A percentile compares a stretch with the other conserved stretches of the same genome.
These are phyloP conservation scores for Lepidothrix coronata DNA, from an alignment of 2,113 vertebrate genomes.

Conservation along the genomic window DNA sequence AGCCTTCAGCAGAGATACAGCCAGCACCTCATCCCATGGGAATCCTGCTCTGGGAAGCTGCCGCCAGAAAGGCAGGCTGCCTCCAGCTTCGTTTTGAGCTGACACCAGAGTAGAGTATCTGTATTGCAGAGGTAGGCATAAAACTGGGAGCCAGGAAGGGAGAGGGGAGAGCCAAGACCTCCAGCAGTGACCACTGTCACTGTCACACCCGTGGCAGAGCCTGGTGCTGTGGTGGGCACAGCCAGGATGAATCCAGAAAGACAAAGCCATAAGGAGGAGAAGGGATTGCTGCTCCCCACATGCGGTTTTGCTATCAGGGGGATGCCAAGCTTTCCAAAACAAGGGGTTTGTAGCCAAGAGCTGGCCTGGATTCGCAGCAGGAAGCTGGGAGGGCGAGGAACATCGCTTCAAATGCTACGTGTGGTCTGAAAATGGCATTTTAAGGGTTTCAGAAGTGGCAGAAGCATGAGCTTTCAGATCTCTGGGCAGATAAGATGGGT, in stretches of 20 bases:
- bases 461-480: neutral
- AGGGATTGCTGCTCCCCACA: neutral
- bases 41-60: neutral
- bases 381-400: neutral
- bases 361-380: neutral
- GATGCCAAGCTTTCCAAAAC: neutral
- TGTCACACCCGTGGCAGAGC: neutral
- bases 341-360: neutral
- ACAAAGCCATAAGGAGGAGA: neutral
- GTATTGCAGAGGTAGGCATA: neutral
- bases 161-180: neutral
- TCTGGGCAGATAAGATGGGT: neutral
- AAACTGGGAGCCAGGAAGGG: neutral
- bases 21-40: fast-evolving
- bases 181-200: neutral
- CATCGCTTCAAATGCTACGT: neutral
- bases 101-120: neutral
- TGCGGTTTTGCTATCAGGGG: neutral
- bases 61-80: neutral
- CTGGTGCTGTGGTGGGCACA: fast-evolving
- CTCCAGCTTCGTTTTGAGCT: neutral
- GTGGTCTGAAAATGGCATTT: neutral
- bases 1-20: neutral
- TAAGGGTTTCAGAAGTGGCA: neutral
- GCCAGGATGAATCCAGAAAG: neutral